These are phyloP conservation scores for Steinernema carpocapsae DNA, from an alignment of 2,888 invertebrate genomes.

Conservation along the genomic window DNA sequence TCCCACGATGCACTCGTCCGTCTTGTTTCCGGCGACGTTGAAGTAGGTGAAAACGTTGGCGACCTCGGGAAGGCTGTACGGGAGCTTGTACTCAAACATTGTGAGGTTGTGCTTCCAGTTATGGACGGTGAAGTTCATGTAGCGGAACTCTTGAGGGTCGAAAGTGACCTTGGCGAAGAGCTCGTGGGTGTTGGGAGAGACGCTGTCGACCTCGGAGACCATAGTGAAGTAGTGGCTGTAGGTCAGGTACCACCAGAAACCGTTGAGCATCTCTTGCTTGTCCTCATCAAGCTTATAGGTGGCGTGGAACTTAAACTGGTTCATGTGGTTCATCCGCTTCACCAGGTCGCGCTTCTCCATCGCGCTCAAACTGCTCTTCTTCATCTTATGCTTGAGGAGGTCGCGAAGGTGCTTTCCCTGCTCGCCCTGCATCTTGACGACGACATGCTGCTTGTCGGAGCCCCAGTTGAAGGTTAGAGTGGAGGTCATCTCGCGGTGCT, in stretches of 20 bases:
- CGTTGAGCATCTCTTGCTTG: background rate
- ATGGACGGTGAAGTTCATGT: constrained; percentile 16
- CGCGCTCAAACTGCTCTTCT: background rate
- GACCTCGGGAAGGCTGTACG: background rate
- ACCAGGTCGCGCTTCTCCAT: background rate
- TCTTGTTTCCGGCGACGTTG: background rate
- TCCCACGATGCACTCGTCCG: background rate
- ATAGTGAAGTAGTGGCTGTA: background rate
- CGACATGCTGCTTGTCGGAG: background rate
- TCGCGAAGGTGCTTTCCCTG: background rate
- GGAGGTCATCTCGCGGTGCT: constrained; percentile 15
- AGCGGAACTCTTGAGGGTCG: background rate
- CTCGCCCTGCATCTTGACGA: constrained; percentile 2
- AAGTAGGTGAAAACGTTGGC: background rate
- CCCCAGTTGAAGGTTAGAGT: background rate
- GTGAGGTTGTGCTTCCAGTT: background rate
- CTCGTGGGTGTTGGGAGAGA: background rate
- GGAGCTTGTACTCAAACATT: constrained; percentile 1
- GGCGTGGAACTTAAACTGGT: background rate
- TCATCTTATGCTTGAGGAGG: background rate
- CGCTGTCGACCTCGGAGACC: background rate
- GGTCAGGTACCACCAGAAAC: background rate
- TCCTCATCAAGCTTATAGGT: background rate
- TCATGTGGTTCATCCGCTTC: background rate
- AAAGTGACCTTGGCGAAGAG: background rate